Base-by-base conservation (phyloP, 2,113 vertebrate species). In the Parus major region DNA sequence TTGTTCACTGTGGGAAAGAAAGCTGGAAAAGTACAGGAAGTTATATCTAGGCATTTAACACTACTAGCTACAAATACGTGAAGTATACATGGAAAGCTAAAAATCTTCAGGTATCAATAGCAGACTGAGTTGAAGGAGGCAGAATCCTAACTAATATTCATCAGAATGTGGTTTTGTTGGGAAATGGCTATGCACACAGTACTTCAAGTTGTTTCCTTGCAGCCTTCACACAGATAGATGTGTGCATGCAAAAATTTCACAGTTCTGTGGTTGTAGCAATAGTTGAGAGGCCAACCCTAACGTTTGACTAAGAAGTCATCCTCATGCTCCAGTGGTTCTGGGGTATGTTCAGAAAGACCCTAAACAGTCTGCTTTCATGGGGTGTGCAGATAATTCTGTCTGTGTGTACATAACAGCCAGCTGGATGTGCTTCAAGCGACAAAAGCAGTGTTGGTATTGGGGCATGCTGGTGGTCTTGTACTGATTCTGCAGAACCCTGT, bases 341-440 rank as follows among this genome's bases (percentile, higher is more conserved):
- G 7, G 1, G 39, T 17, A 1, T 83, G 50, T 91, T 93, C 52
- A 53, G 35, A 56, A 78, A 39, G 42, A 59, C 33, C 5, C 17
- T 86, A 9, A n/a, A 23, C 5, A 41, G 28, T 35, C 49, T 68
- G 4, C 4, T 71, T 59, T 60, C 4, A 5, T 53, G 29, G 12
- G 5, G 0, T 69, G 11, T 64, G n/a, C 44, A 44, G 31, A 18
- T 89, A 75, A 42, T 70, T 35, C 42, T 55, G 5, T 24, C 15
- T 36, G 7, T 57, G 10, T 56, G 22, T 71, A 8, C 0, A 0
- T n/a, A 47, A 35, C 28, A 69, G 33, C 14, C 52, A 71, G 20
- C 19, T 88, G 64, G 16, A 66, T 77, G 23, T 53, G 47, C 18
- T 69, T 92, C 15, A n/a, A 21, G 33, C 36, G 78, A 25, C 18